A percentile compares a stretch with the other conserved stretches of the same genome.
phyloP scores from a whole-genome alignment of 1,140 invertebrate genomes.

The Leguminivora glycinivorella region DNA sequence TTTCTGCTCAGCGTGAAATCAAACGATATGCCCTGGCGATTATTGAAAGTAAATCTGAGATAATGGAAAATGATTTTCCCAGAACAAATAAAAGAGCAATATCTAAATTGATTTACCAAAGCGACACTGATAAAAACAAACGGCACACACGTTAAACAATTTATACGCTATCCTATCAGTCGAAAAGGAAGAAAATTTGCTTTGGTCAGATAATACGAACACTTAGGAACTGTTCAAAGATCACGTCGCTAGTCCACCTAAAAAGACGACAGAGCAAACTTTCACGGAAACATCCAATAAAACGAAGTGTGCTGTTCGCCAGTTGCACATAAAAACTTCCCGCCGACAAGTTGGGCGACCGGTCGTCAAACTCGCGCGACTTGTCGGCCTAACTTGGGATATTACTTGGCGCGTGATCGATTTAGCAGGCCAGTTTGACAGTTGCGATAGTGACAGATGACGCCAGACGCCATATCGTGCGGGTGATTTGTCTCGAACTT shows the following conservation, averaged over 20 bases:
- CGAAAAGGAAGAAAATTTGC: neutral
- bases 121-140: neutral
- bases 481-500: constrained; percentile 68
- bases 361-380: constrained; percentile 49
- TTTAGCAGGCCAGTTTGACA: constrained; percentile 68
- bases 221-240: constrained; percentile 40
- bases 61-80: neutral
- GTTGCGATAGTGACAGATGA: constrained; percentile 73
- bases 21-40: constrained; percentile 13
- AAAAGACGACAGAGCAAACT: constrained; percentile 52
- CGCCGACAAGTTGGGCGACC: constrained; percentile 51
- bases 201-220: constrained; percentile 19
- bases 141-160: neutral
- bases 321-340: constrained; percentile 42
- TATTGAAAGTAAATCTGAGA: neutral
- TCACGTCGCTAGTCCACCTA: constrained; percentile 42
- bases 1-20: constrained; percentile 40
- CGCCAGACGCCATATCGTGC: constrained; percentile 62
- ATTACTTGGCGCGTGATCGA: constrained; percentile 75
- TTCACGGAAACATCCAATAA: constrained; percentile 68
- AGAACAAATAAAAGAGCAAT: neutral
- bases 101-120: neutral
- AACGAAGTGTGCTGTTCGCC: constrained; percentile 45
- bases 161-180: constrained; percentile 1
- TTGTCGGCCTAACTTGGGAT: constrained; percentile 66